Percentiles rank a stretch among this genome's conserved stretches.
Evolutionary conservation across 2,797 vertebrate species (phyloP).

Genomic region (Mus caroli): DNA sequence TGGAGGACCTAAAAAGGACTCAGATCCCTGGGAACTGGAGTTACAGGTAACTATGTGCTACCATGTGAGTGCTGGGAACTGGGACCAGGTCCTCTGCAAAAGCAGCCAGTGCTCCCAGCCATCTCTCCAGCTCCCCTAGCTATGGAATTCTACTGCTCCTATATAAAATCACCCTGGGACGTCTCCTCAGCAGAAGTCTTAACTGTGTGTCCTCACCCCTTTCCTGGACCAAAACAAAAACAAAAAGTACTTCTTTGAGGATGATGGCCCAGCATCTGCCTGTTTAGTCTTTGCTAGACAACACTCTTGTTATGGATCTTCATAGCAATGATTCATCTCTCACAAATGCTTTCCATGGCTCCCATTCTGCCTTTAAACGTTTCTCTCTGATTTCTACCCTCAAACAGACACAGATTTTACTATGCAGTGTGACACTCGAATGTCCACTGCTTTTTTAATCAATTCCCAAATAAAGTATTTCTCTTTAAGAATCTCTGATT

Average conservation of each 20-base stretch:
- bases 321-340: not conserved
- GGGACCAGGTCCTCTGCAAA: not conserved
- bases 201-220: not conserved
- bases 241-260: not conserved
- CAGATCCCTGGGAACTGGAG: not conserved
- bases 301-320: not conserved
- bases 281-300: not conserved
- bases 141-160: conserved; percentile 5
- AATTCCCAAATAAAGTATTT: conserved; percentile 1
- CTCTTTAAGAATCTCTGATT: not conserved
- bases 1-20: not conserved
- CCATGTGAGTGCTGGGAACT: not conserved
- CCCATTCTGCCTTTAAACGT: not conserved
- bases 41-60: not conserved
- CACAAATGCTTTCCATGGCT: not conserved
- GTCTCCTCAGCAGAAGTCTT: not conserved
- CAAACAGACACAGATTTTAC: not conserved
- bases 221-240: not conserved
- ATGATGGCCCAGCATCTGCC: not conserved
- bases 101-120: not conserved
- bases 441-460: not conserved
- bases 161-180: conserved; percentile 26
- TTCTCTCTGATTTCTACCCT: not conserved
- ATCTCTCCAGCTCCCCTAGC: not conserved
- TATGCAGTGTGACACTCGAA: not conserved